phyloP scores from a whole-genome alignment of 53 echinoderm and acorn worm genomes.

The Henricia sp. region DNA sequence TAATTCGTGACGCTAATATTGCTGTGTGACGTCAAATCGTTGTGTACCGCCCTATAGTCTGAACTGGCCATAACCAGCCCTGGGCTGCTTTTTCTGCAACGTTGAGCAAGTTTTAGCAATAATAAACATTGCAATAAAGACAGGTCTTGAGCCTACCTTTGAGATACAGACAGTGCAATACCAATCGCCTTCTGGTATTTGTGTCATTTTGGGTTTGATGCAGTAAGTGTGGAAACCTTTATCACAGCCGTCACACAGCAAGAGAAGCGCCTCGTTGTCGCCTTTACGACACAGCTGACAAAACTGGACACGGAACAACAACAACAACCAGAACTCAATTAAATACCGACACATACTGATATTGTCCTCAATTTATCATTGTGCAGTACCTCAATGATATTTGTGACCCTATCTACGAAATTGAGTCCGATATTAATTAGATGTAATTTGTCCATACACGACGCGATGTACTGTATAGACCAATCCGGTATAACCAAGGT shows the following conservation, averaged over 20 bases:
- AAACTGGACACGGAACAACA: slow-evolving; percentile 79
- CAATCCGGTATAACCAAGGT: too few species aligned
- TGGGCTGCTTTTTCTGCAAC: background rate
- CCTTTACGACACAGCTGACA: slow-evolving; percentile 98
- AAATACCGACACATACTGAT: too few species aligned
- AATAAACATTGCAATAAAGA: too few species aligned
- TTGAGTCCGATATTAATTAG: too few species aligned
- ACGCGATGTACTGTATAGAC: too few species aligned
- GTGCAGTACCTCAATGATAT: too few species aligned
- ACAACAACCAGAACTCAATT: too few species aligned
- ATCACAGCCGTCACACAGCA: slow-evolving; percentile 99
- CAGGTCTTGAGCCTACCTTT: slow-evolving; percentile 85
- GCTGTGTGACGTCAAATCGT: background rate
- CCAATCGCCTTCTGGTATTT: slow-evolving; percentile 94
- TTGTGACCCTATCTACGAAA: too few species aligned
- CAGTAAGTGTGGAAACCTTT: slow-evolving; percentile 99
- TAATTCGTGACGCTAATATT: too few species aligned
- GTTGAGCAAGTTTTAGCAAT: too few species aligned
- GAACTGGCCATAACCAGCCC: background rate
- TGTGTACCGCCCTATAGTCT: background rate
- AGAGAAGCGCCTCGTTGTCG: slow-evolving; percentile 92
- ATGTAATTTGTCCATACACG: too few species aligned
- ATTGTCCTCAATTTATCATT: too few species aligned
- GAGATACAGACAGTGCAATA: slow-evolving; percentile 89
- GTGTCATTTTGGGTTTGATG: slow-evolving; percentile 85